A percentile compares a stretch with the other conserved stretches of the same genome.
These are phyloP conservation scores for Platyura marginata DNA, from an alignment of 1,140 invertebrate species.

Conservation along the genomic window DNA sequence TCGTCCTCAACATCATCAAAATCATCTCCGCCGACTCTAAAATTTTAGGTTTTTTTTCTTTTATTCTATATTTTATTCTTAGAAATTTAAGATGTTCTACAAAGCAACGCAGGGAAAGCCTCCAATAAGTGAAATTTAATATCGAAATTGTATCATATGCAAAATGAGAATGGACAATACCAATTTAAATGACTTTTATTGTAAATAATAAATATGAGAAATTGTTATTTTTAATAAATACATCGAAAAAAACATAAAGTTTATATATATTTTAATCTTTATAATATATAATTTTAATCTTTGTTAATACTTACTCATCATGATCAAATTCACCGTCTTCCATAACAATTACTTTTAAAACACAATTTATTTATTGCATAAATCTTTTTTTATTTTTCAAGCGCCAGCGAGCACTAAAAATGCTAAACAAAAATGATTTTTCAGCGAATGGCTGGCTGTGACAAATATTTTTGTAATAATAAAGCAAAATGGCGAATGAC, in stretches of 20 bases:
- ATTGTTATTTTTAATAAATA: neutral
- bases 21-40: conserved; percentile 50
- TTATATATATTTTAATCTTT: conserved; percentile 2
- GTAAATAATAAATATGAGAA: neutral
- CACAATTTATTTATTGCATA: no score
- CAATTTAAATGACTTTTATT: neutral
- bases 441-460: no score
- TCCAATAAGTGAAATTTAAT: neutral
- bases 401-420: no score
- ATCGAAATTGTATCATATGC: neutral
- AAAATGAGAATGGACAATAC: neutral
- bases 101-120: neutral
- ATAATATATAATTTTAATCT: conserved; percentile 4
- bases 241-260: conserved; percentile 3
- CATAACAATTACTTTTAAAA: no score
- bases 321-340: conserved; percentile 59
- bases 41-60: no score
- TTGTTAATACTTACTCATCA: conserved; percentile 41
- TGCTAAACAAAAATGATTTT: no score
- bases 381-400: no score
- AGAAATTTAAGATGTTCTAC: neutral
- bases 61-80: no score
- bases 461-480: no score
- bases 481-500: no score
- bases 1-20: conserved; percentile 67